These are phyloP conservation scores for Euphydryas editha DNA, from an alignment of 2,888 invertebrate genomes.

Conservation along the genomic window DNA sequence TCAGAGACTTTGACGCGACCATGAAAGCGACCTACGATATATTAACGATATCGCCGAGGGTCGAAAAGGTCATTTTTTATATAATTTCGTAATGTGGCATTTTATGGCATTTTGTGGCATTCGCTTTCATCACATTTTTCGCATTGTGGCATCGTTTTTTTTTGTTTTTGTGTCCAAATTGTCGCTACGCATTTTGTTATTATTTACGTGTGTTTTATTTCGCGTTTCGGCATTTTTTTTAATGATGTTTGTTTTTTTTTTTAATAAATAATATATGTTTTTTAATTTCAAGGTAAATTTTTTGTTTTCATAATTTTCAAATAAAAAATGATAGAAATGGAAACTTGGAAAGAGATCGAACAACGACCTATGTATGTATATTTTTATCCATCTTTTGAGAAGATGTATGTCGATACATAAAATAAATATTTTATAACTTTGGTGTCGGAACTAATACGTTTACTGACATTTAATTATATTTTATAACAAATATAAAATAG, in stretches of 20 bases:
- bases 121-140: not conserved
- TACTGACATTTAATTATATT: conserved; percentile 33
- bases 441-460: conserved; percentile 21
- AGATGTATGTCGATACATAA: not conserved
- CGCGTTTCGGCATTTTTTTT: no score
- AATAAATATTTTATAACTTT: conserved; percentile 1
- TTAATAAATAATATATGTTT: no score
- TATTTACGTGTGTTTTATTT: no score
- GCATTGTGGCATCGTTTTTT: not conserved
- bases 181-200: not conserved
- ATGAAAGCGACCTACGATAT: conserved; percentile 74
- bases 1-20: conserved; percentile 71
- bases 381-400: no score
- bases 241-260: no score
- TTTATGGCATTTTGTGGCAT: conserved; percentile 31
- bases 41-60: conserved; percentile 70
- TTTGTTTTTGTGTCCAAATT: not conserved
- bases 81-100: conserved; percentile 8
- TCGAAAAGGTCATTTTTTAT: conserved; percentile 67
- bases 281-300: no score
- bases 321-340: no score
- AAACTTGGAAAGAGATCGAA: no score
- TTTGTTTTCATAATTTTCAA: no score
- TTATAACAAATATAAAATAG: not conserved
- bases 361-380: no score